Base-by-base conservation (phyloP, 2,113 vertebrate genomes). In the Conger conger region DNA sequence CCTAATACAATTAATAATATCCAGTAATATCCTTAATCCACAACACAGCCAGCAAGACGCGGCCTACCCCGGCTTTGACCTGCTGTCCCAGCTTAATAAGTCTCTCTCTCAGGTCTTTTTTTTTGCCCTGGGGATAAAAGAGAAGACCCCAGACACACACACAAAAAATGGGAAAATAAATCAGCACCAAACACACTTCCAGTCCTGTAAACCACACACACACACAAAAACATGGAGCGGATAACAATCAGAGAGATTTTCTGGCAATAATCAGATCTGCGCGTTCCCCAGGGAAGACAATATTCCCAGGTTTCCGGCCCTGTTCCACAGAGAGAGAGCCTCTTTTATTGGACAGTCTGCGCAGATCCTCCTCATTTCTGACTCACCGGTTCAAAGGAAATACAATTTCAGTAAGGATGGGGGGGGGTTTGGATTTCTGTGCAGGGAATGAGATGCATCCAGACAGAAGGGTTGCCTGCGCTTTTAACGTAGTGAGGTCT, bases 201-300 rank as follows among this genome's bases (percentile, higher is more conserved):
- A 73, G 33, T 82, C 63, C 30, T 76, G 30, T 30, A 84, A 50
- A 13, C 30, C 76, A 76, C 18, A n/a, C 63, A 50, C 5, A 63
- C 4, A 57, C 7, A 42, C 23, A 77, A 81, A 73, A 60, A 80
- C 38, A 40, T 63, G 83, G 33, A 27, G 37, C 79, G 76, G 40
- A 82, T 81, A 84, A 85, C 53, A 68, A 57, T 45, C 35, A 79
- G 23, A 76, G 77, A 20, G 76, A 57, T 84, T 73, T 84, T 73
- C 60, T 85, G 68, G 79, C 79, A 57, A 76, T 76, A 68, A 84
- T 76, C 45, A 35, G 57, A 84, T 84, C 42, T 33, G 73, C 37
- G 45, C 45, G 33, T 16, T 17, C 42, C 45, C 82, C 30, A 17
- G 13, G 40, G 73, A 38, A 78, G 18, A 77, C 30, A 54, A 54